These are phyloP conservation scores for Felis chaus DNA, from an alignment of 2,113 vertebrate genomes.

Conservation along the genomic window DNA sequence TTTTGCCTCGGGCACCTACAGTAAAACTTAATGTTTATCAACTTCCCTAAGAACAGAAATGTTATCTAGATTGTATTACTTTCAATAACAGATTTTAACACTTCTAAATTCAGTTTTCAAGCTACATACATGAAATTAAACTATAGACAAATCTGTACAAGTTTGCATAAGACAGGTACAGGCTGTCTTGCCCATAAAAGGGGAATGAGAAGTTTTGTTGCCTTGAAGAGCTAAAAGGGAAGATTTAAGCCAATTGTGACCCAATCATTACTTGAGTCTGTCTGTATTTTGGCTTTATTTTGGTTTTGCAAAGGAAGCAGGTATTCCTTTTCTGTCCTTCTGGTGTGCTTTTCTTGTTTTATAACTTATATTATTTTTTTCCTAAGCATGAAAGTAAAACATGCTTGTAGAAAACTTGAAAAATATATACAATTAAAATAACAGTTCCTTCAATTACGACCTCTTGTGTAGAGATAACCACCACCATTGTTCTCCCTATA, in stretches of 20 bases:
- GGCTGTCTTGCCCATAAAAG: neutral
- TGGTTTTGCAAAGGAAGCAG: neutral
- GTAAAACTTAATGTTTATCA: slow-evolving; percentile 40
- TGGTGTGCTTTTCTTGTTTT: neutral
- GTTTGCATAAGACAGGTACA: neutral
- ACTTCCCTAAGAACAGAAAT: neutral
- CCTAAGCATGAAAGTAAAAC: neutral
- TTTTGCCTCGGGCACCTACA: neutral
- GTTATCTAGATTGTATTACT: neutral
- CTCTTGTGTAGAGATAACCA: neutral
- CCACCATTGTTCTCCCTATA: neutral
- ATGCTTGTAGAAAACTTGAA: neutral
- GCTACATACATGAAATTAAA: neutral
- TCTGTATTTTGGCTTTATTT: neutral
- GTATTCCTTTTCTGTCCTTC: neutral
- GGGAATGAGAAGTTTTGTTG: neutral
- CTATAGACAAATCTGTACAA: neutral
- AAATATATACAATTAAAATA: slow-evolving; percentile 41
- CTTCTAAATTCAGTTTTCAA: neutral
- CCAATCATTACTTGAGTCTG: neutral
- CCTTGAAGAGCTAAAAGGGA: neutral
- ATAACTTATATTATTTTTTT: neutral
- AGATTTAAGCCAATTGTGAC: neutral
- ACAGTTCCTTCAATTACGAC: neutral
- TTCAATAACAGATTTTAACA: slow-evolving; percentile 29